These are phyloP conservation scores for Macroteleia sp. DNA, from an alignment of 2,888 invertebrate genomes.

Conservation along the genomic window DNA sequence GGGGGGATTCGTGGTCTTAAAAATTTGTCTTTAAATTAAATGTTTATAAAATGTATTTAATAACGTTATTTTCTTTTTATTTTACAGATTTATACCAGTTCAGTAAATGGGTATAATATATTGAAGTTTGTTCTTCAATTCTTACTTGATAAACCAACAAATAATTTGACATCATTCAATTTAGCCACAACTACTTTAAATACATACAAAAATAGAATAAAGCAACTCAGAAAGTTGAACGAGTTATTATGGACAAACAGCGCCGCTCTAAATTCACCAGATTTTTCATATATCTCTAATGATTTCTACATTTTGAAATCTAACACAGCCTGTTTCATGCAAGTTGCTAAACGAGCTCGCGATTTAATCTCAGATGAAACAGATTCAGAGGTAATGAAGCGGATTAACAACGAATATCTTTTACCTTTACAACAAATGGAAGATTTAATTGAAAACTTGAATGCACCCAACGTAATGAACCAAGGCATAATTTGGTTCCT, in stretches of 20 bases:
- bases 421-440: conserved; percentile 59
- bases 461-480: conserved; percentile 43
- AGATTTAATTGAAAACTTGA: conserved; percentile 45
- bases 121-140: conserved; percentile 69
- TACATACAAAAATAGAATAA: conserved; percentile 84
- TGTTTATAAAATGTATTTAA: too few species aligned
- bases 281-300: conserved; percentile 81
- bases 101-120: conserved; percentile 28
- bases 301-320: conserved; percentile 70
- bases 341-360: conserved; percentile 34
- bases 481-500: conserved; percentile 76
- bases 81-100: conserved; percentile 29
- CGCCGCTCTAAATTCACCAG: conserved; percentile 84
- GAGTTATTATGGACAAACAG: conserved; percentile 87
- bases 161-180: conserved; percentile 63
- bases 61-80: too few species aligned
- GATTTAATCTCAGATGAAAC: conserved; percentile 45
- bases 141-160: conserved; percentile 65
- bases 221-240: conserved; percentile 85
- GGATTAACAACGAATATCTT: conserved; percentile 35
- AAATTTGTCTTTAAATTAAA: too few species aligned
- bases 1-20: too few species aligned
- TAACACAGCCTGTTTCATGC: conserved; percentile 66
- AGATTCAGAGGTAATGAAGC: background rate
- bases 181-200: conserved; percentile 84